phyloP scores from a whole-genome alignment of 2,797 vertebrate species.

The Taeniopygia guttata region DNA sequence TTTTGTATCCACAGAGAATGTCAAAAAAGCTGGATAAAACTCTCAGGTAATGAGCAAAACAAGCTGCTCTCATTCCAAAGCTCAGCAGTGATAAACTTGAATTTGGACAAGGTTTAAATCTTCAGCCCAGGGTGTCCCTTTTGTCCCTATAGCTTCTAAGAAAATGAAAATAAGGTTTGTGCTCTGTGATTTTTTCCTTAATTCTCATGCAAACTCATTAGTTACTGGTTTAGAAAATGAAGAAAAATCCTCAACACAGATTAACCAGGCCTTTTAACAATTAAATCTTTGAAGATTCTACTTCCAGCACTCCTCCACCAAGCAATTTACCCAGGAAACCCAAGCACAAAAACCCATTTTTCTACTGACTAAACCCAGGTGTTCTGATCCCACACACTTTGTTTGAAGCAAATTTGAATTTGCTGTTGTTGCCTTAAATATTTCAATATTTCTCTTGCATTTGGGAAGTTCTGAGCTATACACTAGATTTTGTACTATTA shows the following conservation, averaged over 20 bases:
- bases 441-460: neutral
- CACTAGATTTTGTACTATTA: neutral
- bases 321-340: neutral
- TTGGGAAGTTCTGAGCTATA: neutral
- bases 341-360: neutral
- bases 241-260: neutral
- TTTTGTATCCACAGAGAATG: neutral
- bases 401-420: accelerated
- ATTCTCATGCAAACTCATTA: neutral
- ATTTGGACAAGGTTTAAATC: neutral
- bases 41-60: neutral
- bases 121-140: neutral
- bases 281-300: neutral
- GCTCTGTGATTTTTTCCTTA: neutral
- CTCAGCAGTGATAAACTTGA: neutral
- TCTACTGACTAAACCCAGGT: neutral
- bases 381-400: neutral
- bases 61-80: neutral
- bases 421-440: neutral
- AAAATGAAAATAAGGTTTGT: neutral
- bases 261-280: constrained; percentile 8
- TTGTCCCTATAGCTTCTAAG: neutral
- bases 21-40: neutral
- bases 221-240: neutral
- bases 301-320: neutral